Percentiles rank a stretch among this genome's conserved stretches.
phyloP scores from a whole-genome alignment of 23 tunicate species.

The Ascidia mentula region DNA sequence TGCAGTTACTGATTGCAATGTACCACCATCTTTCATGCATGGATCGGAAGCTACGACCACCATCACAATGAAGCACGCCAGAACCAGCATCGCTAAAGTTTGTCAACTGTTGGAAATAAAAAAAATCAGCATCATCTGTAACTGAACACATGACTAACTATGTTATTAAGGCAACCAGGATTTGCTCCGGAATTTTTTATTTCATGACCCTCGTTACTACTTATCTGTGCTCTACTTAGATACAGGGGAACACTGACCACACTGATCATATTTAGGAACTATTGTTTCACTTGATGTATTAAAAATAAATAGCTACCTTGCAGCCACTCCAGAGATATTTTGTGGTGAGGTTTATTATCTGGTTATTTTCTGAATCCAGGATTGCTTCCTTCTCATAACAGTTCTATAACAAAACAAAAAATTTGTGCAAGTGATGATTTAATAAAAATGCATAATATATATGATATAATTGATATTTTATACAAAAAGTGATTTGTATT shows the following conservation, averaged over 20 bases:
- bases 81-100: background rate
- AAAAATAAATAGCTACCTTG: slow-evolving; percentile 19
- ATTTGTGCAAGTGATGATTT: too few species aligned
- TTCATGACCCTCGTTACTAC: too few species aligned
- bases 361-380: slow-evolving; percentile 43
- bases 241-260: too few species aligned
- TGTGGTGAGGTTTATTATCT: slow-evolving; percentile 63
- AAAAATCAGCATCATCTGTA: background rate
- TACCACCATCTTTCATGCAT: slow-evolving; percentile 91
- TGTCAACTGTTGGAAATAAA: background rate
- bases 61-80: slow-evolving; percentile 42
- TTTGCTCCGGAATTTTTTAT: too few species aligned
- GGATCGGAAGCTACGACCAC: slow-evolving; percentile 76
- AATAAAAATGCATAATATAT: too few species aligned
- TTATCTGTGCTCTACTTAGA: too few species aligned
- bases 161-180: too few species aligned
- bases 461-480: too few species aligned
- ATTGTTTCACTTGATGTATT: too few species aligned
- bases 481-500: too few species aligned
- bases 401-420: slow-evolving; percentile 29
- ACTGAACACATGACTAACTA: background rate
- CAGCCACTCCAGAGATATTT: slow-evolving; percentile 71
- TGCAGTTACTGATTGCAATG: slow-evolving; percentile 83
- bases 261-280: too few species aligned
- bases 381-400: slow-evolving; percentile 69